Base-by-base conservation (phyloP, 2,797 vertebrate species). In the Hozukius guyotensis region DNA sequence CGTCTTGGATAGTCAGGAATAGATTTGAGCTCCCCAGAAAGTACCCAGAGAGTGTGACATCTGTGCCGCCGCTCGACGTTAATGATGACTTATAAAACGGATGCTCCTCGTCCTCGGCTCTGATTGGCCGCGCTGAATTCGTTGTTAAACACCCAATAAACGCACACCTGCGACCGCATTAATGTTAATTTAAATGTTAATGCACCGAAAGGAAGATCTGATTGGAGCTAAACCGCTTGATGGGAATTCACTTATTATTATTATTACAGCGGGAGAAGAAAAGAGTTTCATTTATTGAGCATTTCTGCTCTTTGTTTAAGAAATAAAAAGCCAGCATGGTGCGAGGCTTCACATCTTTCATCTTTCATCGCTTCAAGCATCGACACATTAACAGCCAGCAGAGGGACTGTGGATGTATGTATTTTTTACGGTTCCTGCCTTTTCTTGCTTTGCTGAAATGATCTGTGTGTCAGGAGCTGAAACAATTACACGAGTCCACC, bases 101-200 rank as follows among this genome's bases (percentile, higher is more conserved):
- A 80, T 71, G 62, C 61, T 67, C 57, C 81, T 49, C 2, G 72
- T 88, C 79, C 87, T 71, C 60, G 0, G 2, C 42, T 65, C 24
- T 46, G 81, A 93, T 92, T 90, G 89, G 87, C 74, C 13, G 65
- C 77, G 79, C 61, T 2, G 4, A 32, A 72, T 72, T 74, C 61
- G 34, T 69, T 71, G 80, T 92, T 89, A 87, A 89, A 86, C 14
- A 42, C 60, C 84, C 68, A 85, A 86, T 88, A 91, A 92, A 91
- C 4, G 49, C 78, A 77, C 90, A 92, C 89, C 89, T 91, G 92
- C 69, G 83, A 73, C 83, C 22, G 16, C 80, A 66, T 87, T 49
- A 79, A 76, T 69, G 87, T 80, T 91, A 11, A 90, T 89, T 90
- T 83, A 86, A 87, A 91, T 89, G 82, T 87, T 86, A 89, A 89